Percentiles rank a stretch among this genome's conserved stretches.
These are phyloP conservation scores for Passer montanus DNA, from an alignment of 2,113 vertebrate genomes.

Conservation along the genomic window DNA sequence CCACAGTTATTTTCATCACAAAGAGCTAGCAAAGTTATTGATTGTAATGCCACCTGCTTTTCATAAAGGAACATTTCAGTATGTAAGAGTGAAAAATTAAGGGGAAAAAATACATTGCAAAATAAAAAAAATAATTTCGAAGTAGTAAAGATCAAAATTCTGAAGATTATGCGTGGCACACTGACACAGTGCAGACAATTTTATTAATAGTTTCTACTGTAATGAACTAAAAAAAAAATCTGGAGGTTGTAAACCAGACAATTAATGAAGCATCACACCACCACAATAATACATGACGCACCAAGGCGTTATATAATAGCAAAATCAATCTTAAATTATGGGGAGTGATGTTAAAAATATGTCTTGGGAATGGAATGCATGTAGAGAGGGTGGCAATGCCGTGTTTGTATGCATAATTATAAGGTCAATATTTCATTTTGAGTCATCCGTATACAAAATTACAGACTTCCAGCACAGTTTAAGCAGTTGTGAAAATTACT, in stretches of 20 bases:
- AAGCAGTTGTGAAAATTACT: neutral
- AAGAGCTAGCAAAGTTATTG: neutral
- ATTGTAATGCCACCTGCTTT: conserved; percentile 64
- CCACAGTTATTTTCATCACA: neutral
- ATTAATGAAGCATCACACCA: neutral
- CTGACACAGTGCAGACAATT: neutral
- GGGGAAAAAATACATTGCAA: neutral
- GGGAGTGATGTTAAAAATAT: neutral
- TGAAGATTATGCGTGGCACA: neutral
- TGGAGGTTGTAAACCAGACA: neutral
- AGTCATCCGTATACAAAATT: neutral
- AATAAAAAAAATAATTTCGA: neutral
- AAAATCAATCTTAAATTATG: neutral
- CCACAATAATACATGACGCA: neutral
- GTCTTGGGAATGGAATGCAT: neutral
- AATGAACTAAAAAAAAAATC: neutral
- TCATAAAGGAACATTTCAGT: neutral
- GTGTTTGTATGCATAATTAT: neutral
- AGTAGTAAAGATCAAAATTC: neutral
- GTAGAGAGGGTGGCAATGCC: neutral
- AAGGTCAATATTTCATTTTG: neutral
- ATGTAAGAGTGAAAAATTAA: neutral
- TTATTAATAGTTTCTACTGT: neutral
- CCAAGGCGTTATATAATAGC: conserved; percentile 66
- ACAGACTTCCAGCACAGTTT: neutral